These are phyloP conservation scores for Zaprionus ornatus DNA, from an alignment of 1,140 invertebrate genomes.

Conservation along the genomic window DNA sequence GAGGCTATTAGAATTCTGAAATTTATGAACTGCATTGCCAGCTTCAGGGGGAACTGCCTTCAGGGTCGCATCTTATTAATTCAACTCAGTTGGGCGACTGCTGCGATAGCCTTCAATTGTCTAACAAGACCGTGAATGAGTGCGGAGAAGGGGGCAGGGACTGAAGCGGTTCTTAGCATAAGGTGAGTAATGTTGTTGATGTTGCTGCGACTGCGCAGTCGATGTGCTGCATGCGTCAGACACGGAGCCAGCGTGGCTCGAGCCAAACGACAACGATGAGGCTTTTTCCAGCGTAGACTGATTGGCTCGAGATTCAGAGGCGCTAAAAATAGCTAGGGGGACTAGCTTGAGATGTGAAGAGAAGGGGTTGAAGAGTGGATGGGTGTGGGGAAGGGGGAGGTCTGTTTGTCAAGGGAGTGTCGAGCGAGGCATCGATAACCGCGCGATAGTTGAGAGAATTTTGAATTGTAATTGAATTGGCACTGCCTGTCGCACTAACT, in stretches of 20 bases:
- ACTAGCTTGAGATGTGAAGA: background rate
- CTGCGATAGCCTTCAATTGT: slow-evolving; percentile 32
- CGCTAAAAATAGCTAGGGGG: slow-evolving; percentile 56
- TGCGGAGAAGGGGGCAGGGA: background rate
- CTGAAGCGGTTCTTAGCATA: slow-evolving; percentile 27
- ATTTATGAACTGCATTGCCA: slow-evolving; percentile 1
- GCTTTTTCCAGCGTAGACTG: slow-evolving; percentile 44
- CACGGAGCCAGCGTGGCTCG: slow-evolving; percentile 12
- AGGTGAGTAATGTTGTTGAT: slow-evolving; percentile 26
- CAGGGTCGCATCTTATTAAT: slow-evolving; percentile 5
- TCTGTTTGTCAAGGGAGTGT: slow-evolving; percentile 12
- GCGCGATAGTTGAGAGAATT: slow-evolving; percentile 17
- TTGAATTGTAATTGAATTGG: slow-evolving; percentile 49
- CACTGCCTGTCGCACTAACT: slow-evolving; percentile 49
- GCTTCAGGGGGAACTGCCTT: slow-evolving; percentile 1
- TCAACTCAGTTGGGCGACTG: slow-evolving; percentile 19
- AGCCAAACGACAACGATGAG: slow-evolving; percentile 17
- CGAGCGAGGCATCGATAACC: slow-evolving; percentile 24
- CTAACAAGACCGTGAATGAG: background rate
- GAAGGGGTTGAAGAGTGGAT: background rate
- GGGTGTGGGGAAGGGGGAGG: background rate
- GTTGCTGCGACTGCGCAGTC: slow-evolving; percentile 11
- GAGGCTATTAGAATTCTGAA: background rate
- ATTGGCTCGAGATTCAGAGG: slow-evolving; percentile 65
- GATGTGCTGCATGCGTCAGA: slow-evolving; percentile 35